Evolutionary conservation across 1,140 invertebrate species (phyloP).

Genomic region (Megathymus violae): DNA sequence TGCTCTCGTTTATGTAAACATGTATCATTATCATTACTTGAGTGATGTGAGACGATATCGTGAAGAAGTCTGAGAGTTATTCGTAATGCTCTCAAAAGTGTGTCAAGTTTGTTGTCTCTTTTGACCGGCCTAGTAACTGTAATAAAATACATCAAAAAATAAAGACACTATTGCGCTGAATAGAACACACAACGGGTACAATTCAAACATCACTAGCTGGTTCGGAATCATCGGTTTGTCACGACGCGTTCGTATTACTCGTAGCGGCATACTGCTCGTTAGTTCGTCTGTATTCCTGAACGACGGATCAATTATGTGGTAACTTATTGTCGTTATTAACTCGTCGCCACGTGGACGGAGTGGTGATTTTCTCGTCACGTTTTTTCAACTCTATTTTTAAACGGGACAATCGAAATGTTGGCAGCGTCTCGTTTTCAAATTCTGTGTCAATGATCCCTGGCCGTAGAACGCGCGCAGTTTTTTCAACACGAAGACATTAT

Average conservation of each 20-base stretch:
- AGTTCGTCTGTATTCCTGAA: slow-evolving; percentile 1
- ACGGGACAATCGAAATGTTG: slow-evolving; percentile 8
- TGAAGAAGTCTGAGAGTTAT: no score
- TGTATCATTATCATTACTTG: no score
- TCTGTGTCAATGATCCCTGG: slow-evolving; percentile 20
- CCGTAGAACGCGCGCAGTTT: not conserved
- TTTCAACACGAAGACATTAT: slow-evolving; percentile 7
- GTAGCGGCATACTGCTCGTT: not conserved
- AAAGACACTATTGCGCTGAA: no score
- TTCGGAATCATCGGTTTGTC: not conserved
- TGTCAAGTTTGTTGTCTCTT: no score
- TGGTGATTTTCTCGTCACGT: slow-evolving; percentile 16
- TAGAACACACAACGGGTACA: no score
- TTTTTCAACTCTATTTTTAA: slow-evolving; percentile 19
- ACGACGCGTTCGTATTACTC: not conserved
- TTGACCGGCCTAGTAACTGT: no score
- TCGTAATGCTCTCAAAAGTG: no score
- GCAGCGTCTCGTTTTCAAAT: slow-evolving; percentile 5
- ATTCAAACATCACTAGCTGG: no score
- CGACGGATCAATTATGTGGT: slow-evolving; percentile 7
- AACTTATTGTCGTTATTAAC: slow-evolving; percentile 15
- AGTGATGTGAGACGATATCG: no score
- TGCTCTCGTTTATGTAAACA: no score
- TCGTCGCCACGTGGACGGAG: slow-evolving; percentile 1
- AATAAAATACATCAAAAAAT: no score